These are phyloP conservation scores for Mesocricetus auratus DNA, from an alignment of 2,113 vertebrate genomes.

Conservation along the genomic window DNA sequence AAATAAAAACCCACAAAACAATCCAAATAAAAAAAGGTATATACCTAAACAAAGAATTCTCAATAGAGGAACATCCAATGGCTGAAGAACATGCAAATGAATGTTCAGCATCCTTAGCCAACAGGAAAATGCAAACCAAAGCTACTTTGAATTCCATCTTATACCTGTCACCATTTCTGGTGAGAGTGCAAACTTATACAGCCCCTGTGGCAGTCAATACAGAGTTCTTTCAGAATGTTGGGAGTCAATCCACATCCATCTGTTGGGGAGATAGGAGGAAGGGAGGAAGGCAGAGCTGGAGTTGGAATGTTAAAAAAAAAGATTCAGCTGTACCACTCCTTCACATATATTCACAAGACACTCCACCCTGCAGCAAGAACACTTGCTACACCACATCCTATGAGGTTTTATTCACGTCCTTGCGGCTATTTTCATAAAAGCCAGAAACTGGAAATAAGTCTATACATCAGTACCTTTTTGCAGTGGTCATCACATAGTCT, in stretches of 20 bases:
- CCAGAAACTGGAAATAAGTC: not conserved
- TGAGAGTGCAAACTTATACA: not conserved
- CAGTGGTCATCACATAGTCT: too few species aligned
- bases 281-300: too few species aligned
- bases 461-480: too few species aligned
- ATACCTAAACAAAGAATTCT: too few species aligned
- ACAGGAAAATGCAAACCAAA: not conserved
- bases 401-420: not conserved
- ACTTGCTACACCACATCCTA: not conserved
- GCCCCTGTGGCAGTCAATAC: too few species aligned
- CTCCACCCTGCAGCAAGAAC: not conserved
- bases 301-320: too few species aligned
- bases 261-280: too few species aligned
- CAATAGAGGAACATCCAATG: too few species aligned
- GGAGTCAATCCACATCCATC: not conserved
- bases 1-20: too few species aligned
- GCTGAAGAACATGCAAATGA: too few species aligned
- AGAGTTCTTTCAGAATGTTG: not conserved
- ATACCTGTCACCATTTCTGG: not conserved
- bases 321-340: too few species aligned
- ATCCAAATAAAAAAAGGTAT: too few species aligned
- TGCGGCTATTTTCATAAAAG: not conserved
- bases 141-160: not conserved
- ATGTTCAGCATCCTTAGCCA: not conserved
- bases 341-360: not conserved